A percentile compares a stretch with the other conserved stretches of the same genome.
These are phyloP conservation scores for Boloria selene DNA, from an alignment of 2,888 invertebrate species.

Conservation along the genomic window DNA sequence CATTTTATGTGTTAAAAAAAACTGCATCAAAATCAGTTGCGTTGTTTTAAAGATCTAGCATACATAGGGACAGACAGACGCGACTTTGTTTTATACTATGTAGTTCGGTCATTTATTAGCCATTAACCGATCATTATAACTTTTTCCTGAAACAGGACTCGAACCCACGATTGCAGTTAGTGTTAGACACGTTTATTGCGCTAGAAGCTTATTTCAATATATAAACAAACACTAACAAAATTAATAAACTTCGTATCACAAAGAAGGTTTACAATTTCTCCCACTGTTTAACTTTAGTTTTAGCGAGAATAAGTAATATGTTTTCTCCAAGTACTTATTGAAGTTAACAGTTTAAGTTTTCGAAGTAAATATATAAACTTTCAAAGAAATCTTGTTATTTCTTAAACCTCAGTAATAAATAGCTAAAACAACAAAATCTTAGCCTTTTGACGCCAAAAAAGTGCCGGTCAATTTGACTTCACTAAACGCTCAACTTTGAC, in stretches of 20 bases:
- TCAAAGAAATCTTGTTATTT: no score
- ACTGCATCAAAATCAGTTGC: no score
- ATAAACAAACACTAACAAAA: conserved; percentile 7
- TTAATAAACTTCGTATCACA: conserved; percentile 5
- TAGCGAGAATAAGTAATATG: not conserved
- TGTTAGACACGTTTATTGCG: not conserved
- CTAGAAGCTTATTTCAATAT: not conserved
- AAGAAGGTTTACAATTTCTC: conserved; percentile 2
- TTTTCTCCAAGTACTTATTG: no score
- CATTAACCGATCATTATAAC: no score
- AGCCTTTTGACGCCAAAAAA: conserved; percentile 34
- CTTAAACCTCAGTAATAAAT: conserved; percentile 22
- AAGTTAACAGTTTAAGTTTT: no score
- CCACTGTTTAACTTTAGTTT: conserved; percentile 5
- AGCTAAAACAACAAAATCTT: conserved; percentile 26
- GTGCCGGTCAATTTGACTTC: conserved; percentile 36
- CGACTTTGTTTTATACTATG: no score
- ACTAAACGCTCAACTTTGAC: conserved; percentile 25
- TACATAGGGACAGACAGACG: no score
- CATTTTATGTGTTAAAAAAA: no score
- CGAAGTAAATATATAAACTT: no score
- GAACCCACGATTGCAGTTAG: not conserved
- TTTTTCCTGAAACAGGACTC: no score
- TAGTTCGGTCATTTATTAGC: no score
- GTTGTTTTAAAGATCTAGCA: no score